Base-by-base conservation (phyloP, 2,888 invertebrate species). In the Blastobasis adustella region DNA sequence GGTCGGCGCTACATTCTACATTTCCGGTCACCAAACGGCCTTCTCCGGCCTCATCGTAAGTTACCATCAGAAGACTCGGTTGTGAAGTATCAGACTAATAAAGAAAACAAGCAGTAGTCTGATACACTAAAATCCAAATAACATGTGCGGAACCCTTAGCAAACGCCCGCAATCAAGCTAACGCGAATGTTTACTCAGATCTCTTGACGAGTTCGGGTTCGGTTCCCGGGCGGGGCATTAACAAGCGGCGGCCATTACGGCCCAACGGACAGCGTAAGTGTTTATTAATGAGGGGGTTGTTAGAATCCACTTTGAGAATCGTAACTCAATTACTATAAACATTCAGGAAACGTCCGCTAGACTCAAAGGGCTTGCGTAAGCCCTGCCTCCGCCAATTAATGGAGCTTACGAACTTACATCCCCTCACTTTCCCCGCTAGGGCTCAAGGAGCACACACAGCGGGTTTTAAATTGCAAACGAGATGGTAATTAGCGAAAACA, bases 401-500 rank as follows among this genome's bases (percentile, higher is more conserved):
- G 63, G 67, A 66, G 71, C 68, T 63, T 70, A 71, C 71, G 69
- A 68, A 66, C 57, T 71, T 67, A 76, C 83, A 83, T 83, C 84
- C 82, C 70, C 81, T 71, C 68, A 76, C 83, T 83, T 83, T 85
- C 82, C 70, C 81, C 69, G 66, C 63, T 66, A 68, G 69, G 68
- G 63, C 62, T 65, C 62, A 66, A 63, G 66, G 64, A 66, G 57
- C 63, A 65, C 66, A 64, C 62, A 69, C 61, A 65, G 68, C 64
- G 66, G 73, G 71, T 79, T 86, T 84, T 81, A 84, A 84, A 84
- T 85, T 86, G 84, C 83, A 83, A 86, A 85, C 84, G 76, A 86
- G 82, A 82, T 86, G 85, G 82, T 86, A 86, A 86, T 86, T 87
- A 87, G 86, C 73, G 80, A 83, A 78, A 82, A 82, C 79, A 79